These are phyloP conservation scores for Australoheros scitulus DNA, from an alignment of 2,113 vertebrate genomes.

Conservation along the genomic window DNA sequence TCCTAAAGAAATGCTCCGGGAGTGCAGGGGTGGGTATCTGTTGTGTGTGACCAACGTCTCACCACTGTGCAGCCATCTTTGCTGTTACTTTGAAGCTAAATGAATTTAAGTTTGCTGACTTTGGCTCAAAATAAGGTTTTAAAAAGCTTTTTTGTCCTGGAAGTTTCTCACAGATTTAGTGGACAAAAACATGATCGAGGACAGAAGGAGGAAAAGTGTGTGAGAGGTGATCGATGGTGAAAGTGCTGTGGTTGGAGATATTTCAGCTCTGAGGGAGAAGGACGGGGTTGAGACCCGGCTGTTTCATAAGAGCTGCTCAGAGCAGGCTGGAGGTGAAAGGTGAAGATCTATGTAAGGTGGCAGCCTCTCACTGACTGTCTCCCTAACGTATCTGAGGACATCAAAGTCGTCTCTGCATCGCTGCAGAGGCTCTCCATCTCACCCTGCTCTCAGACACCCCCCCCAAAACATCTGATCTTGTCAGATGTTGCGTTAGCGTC, in stretches of 20 bases:
- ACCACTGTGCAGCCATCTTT: not conserved
- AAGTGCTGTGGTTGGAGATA: not conserved
- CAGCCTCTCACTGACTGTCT: not conserved
- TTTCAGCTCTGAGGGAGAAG: not conserved
- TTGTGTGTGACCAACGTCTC: not conserved
- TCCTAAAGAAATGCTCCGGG: not conserved
- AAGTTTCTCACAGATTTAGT: not conserved
- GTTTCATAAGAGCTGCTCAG: not conserved
- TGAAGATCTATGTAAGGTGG: not conserved
- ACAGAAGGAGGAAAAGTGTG: not conserved
- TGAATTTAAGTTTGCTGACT: not conserved
- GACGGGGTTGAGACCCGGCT: not conserved
- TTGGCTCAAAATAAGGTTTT: no score
- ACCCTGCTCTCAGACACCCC: no score
- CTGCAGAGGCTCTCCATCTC: not conserved
- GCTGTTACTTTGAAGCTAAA: not conserved
- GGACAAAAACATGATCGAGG: not conserved
- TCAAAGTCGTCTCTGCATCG: not conserved
- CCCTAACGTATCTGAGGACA: not conserved
- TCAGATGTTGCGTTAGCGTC: not conserved
- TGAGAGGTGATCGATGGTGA: not conserved
- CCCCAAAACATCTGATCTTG: not conserved
- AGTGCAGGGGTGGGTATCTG: no score
- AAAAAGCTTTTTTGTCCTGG: not conserved
- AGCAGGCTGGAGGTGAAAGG: not conserved